phyloP scores from a whole-genome alignment of 1,140 invertebrate species.

The Macrocentrus cingulum region DNA sequence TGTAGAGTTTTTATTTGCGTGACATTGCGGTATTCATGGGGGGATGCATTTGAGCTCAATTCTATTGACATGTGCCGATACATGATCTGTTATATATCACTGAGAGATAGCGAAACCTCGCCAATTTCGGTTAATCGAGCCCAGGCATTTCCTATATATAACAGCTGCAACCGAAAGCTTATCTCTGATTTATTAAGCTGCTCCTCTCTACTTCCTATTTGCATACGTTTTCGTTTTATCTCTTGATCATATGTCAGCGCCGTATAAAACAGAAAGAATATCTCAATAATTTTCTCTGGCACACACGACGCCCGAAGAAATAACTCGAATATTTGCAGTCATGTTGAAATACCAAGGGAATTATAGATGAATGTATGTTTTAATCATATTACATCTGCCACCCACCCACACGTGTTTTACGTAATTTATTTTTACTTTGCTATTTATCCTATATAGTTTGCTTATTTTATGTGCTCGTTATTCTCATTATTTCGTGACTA shows the following conservation, averaged over 20 bases:
- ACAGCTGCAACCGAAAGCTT: conserved; percentile 18
- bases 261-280: no score
- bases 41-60: background rate
- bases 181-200: conserved; percentile 20
- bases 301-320: no score
- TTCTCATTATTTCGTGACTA: no score
- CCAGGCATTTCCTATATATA: conserved; percentile 19
- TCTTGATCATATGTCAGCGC: background rate
- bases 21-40: background rate
- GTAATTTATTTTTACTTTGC: no score
- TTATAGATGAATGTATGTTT: no score
- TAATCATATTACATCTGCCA: no score
- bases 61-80: conserved; percentile 7
- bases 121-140: conserved; percentile 19
- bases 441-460: no score
- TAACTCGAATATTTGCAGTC: no score
- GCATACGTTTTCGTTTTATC: background rate
- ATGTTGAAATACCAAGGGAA: no score
- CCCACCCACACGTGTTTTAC: no score
- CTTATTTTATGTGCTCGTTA: no score
- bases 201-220: conserved; percentile 24
- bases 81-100: background rate
- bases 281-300: no score
- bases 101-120: background rate
- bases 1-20: conserved; percentile 8